Conservation (phyloP, 2,888 invertebrate genomes). For the Cerceris ruficornis region DNA sequence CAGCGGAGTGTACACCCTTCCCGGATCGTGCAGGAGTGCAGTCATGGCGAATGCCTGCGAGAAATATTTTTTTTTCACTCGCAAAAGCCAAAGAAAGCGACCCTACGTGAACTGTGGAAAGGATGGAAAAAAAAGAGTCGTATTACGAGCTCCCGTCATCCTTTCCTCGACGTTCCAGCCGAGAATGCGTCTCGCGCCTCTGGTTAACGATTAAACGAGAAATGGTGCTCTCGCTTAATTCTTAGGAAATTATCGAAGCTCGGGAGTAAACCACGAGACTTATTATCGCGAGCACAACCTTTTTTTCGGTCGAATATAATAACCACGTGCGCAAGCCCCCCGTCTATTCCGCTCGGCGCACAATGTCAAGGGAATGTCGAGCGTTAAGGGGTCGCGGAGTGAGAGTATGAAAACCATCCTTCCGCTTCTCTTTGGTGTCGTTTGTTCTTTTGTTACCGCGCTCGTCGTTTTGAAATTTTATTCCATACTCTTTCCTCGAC, state of each 20-base stretch:
- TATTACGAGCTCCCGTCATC: not conserved
- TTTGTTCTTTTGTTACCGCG: conserved; percentile 65
- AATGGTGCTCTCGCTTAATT: not conserved
- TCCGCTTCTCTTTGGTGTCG: conserved; percentile 31
- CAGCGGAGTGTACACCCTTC: conserved; percentile 31
- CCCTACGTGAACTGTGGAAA: conserved; percentile 22
- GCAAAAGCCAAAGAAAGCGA: conserved; percentile 42
- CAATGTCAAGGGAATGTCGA: conserved; percentile 1
- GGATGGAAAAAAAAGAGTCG: conserved; percentile 1
- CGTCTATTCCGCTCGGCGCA: conserved; percentile 10
- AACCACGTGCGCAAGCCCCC: not conserved
- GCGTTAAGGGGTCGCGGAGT: not conserved
- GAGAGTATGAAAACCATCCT: conserved; percentile 38
- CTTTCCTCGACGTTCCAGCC: not conserved
- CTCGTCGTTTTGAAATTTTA: conserved; percentile 72
- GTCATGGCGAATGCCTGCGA: not conserved
- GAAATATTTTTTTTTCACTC: conserved; percentile 23
- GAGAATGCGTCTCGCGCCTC: conserved; percentile 8
- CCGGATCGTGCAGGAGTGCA: not conserved
- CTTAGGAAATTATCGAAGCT: not conserved
- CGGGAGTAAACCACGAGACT: not conserved
- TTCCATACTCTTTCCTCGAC: conserved; percentile 58
- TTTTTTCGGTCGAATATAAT: conserved; percentile 15
- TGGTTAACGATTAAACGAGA: conserved; percentile 9
- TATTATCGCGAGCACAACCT: not conserved